These are phyloP conservation scores for Synaphobranchus kaupii DNA, from an alignment of 2,797 vertebrate species.

Conservation along the genomic window DNA sequence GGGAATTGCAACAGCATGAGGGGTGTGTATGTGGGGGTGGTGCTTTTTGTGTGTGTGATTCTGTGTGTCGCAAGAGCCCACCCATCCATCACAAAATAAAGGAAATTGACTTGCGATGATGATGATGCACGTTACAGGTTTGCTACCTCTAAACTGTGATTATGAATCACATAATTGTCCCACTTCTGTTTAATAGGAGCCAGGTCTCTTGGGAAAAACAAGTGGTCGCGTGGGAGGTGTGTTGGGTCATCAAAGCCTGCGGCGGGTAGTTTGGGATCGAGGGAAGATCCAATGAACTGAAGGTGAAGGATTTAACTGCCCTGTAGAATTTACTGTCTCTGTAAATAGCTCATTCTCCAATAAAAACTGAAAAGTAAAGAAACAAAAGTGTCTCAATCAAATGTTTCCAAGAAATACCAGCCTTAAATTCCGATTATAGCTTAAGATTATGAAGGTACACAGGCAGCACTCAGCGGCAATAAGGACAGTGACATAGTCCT, in stretches of 20 bases:
- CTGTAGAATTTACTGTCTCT: background rate
- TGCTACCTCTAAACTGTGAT: background rate
- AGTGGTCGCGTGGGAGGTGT: background rate
- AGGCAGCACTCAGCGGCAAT: background rate
- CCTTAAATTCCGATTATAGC: background rate
- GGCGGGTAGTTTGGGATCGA: background rate
- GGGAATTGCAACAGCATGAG: background rate
- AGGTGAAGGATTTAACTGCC: background rate
- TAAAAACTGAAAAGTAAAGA: background rate
- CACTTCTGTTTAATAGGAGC: background rate
- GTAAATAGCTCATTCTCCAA: background rate
- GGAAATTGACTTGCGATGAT: background rate
- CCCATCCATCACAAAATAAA: background rate
- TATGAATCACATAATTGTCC: conserved; percentile 5
- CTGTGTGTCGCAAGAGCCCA: background rate
- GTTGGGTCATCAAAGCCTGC: background rate
- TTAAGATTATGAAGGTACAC: background rate
- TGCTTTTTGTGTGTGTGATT: too few relatives aligned
- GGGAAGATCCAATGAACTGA: background rate
- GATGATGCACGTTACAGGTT: background rate
- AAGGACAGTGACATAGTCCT: background rate
- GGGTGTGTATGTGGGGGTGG: background rate
- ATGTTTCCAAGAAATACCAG: background rate
- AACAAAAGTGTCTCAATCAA: background rate
- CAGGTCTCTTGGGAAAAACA: background rate